Conservation (phyloP, 2,888 invertebrate species). For the Microctonus brassicae region DNA sequence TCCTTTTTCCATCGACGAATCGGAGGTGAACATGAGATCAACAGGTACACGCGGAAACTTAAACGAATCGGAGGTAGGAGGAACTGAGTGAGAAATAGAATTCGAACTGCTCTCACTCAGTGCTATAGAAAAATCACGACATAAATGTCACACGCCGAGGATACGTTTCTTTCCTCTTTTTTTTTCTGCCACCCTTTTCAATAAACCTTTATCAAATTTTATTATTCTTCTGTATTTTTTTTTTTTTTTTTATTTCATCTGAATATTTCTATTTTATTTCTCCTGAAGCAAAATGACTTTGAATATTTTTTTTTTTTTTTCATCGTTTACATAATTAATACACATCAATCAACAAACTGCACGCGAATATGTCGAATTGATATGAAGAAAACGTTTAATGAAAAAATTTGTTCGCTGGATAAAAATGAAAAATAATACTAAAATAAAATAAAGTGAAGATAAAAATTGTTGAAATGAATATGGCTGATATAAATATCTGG, state of each 20-base stretch:
- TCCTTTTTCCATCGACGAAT: slow-evolving; percentile 17
- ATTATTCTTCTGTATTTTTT: too few species aligned
- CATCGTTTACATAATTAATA: too few species aligned
- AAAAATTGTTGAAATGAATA: background rate
- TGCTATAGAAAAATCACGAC: background rate
- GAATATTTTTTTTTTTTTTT: too few species aligned
- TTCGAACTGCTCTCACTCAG: too few species aligned
- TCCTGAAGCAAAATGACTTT: too few species aligned
- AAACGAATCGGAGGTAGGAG: background rate
- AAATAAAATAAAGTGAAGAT: background rate
- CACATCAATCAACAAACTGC: too few species aligned
- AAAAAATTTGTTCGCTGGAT: too few species aligned
- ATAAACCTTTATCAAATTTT: background rate
- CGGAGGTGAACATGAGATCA: slow-evolving; percentile 46
- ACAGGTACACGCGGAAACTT: slow-evolving; percentile 49
- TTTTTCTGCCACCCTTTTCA: background rate
- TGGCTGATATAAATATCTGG: background rate
- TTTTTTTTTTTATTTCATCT: slow-evolving; percentile 5
- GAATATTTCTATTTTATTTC: too few species aligned
- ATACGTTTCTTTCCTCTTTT: too few species aligned
- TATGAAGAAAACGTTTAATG: too few species aligned
- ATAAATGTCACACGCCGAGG: background rate
- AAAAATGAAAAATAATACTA: background rate
- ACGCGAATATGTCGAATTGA: too few species aligned
- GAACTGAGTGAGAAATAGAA: background rate